Conservation (phyloP, 2,113 vertebrate species). For the Danio rerio region GRCz12tu NC_133193.1:47358501-47359000, state of each 20-base stretch:
- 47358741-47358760: not conserved
- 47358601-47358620: not conserved
- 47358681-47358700: not conserved
- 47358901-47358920: too few relatives aligned
- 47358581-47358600: conserved; percentile 45
- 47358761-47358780: not conserved
- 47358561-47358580: conserved; percentile 70
- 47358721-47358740: not conserved
- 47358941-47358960: too few relatives aligned
- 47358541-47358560: conserved; percentile 59
- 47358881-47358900: too few relatives aligned
- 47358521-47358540: conserved; percentile 43
- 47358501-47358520: conserved; percentile 41
- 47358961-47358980: too few relatives aligned
- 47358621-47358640: not conserved
- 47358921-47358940: too few relatives aligned
- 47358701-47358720: not conserved
- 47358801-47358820: conserved; percentile 2
- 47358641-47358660: not conserved
- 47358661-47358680: conserved; percentile 10
- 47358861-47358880: too few relatives aligned
- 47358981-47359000: too few relatives aligned
- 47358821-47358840: too few relatives aligned
- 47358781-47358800: not conserved
- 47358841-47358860: too few relatives aligned